Conservation (phyloP, 2,888 invertebrate species). For the Lasioglossum leucozonium region DNA sequence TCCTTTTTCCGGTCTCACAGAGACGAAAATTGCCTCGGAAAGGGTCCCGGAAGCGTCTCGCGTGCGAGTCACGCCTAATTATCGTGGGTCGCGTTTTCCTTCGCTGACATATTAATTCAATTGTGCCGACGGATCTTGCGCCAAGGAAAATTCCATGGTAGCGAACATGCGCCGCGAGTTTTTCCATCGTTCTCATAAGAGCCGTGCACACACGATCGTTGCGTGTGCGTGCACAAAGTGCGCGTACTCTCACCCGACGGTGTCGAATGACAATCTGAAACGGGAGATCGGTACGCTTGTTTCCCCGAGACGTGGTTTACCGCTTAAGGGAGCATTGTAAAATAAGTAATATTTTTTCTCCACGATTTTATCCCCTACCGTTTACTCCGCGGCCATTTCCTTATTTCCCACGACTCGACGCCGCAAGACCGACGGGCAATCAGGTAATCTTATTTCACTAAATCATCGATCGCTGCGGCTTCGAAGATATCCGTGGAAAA, state of each 20-base stretch:
- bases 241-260: constrained; percentile 59
- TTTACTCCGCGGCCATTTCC: constrained; percentile 24
- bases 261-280: constrained; percentile 61
- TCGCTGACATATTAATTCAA: constrained; percentile 36
- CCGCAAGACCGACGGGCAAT: background rate
- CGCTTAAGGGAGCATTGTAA: constrained; percentile 53
- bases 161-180: constrained; percentile 15
- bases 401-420: constrained; percentile 44
- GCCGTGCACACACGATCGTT: background rate
- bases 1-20: background rate
- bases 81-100: constrained; percentile 18
- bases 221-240: constrained; percentile 15
- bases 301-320: constrained; percentile 58
- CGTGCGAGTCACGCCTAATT: constrained; percentile 32
- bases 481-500: background rate
- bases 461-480: background rate
- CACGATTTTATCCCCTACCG: constrained; percentile 3
- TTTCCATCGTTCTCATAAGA: constrained; percentile 44
- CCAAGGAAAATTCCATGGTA: constrained; percentile 27
- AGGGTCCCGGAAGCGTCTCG: constrained; percentile 14
- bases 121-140: constrained; percentile 14
- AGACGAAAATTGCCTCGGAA: background rate
- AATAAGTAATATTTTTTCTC: constrained; percentile 49
- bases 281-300: constrained; percentile 48
- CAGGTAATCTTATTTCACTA: background rate